Conservation (phyloP, 1,140 invertebrate genomes). For the Globodera ellingtonae region DNA sequence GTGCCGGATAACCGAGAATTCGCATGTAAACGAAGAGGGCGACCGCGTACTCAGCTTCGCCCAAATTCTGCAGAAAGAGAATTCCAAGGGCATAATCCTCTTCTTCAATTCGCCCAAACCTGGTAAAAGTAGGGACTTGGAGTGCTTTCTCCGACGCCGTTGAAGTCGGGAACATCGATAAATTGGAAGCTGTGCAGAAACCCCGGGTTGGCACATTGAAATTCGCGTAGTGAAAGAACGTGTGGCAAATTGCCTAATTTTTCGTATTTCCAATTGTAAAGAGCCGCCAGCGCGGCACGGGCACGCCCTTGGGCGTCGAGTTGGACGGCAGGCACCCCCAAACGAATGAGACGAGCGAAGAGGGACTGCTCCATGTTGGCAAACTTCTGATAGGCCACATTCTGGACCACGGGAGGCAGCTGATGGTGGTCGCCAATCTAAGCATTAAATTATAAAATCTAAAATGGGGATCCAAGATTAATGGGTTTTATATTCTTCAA, state of each 20-base stretch:
- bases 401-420: slow-evolving; percentile 97
- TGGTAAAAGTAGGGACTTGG: slow-evolving; percentile 98
- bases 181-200: slow-evolving; percentile 91
- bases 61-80: slow-evolving; percentile 78
- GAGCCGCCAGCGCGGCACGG: slow-evolving; percentile 77
- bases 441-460: neutral
- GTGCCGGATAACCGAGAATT: slow-evolving; percentile 90
- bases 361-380: slow-evolving; percentile 99
- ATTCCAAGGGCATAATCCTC: slow-evolving; percentile 9
- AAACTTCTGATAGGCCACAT: slow-evolving; percentile 99
- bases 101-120: slow-evolving; percentile 66
- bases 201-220: slow-evolving; percentile 85
- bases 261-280: slow-evolving; percentile 98
- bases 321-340: slow-evolving; percentile 94
- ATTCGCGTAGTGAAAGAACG: slow-evolving; percentile 80
- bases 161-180: slow-evolving; percentile 94
- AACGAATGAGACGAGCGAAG: slow-evolving; percentile 90
- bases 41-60: slow-evolving; percentile 96
- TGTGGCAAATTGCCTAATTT: slow-evolving; percentile 87
- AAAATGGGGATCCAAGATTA: no score
- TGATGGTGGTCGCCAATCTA: slow-evolving; percentile 96
- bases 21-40: slow-evolving; percentile 99
- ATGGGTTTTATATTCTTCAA: no score
- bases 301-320: slow-evolving; percentile 91
- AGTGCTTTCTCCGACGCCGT: slow-evolving; percentile 92